Evolutionary conservation across 2,797 vertebrate species (phyloP).

Genomic region (Muscicapa comitata): DNA sequence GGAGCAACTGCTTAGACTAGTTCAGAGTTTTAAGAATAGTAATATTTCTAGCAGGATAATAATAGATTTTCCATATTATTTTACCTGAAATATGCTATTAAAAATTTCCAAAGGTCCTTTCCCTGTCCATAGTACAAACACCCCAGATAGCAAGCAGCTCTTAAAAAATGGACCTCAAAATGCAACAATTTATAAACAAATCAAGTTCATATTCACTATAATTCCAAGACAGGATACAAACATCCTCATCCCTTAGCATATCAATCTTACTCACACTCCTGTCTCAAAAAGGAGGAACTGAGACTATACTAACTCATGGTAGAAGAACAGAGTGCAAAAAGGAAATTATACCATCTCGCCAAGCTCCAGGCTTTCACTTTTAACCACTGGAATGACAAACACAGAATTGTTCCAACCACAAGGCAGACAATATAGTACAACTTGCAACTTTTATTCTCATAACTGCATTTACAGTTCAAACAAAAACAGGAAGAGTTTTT

Average conservation of each 20-base stretch:
- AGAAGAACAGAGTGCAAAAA: not conserved
- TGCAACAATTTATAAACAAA: not conserved
- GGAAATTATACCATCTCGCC: not conserved
- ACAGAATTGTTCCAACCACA: not conserved
- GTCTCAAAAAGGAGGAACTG: not conserved
- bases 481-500: not conserved
- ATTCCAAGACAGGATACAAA: not conserved
- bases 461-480: not conserved
- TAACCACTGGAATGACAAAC: constrained; percentile 20
- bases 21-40: not conserved
- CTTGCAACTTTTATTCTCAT: not conserved
- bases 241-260: not conserved
- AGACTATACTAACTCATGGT: not conserved
- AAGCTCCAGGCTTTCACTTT: constrained; percentile 30
- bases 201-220: not conserved
- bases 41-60: not conserved
- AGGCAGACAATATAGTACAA: not conserved
- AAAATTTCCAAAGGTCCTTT: not conserved
- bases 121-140: not conserved
- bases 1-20: not conserved
- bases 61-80: not conserved
- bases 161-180: not conserved
- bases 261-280: not conserved
- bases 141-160: not conserved
- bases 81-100: not conserved